Conservation (phyloP, 2,797 vertebrate genomes). For the Notoglanidium macrostoma region DNA sequence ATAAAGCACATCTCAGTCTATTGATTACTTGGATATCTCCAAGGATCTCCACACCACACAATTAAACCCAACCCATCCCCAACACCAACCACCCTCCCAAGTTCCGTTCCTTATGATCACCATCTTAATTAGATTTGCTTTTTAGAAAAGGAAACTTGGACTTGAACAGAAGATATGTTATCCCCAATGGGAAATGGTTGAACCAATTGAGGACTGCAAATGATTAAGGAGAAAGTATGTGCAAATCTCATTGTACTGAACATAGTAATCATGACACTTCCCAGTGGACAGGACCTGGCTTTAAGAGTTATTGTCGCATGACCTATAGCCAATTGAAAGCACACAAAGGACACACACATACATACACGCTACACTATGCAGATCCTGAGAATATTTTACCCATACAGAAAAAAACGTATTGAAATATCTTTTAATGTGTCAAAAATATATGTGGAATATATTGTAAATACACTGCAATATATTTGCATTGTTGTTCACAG, state of each 20-base stretch:
- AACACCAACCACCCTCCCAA: background rate
- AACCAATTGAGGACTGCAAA: background rate
- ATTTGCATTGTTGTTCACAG: too few species aligned
- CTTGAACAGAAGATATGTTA: slow-evolving; percentile 10
- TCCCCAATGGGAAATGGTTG: background rate
- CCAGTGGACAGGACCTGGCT: slow-evolving; percentile 2
- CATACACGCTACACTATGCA: background rate
- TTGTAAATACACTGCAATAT: too few species aligned
- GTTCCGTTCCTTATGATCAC: slow-evolving; percentile 8
- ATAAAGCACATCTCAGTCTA: slow-evolving; percentile 28
- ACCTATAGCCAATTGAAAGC: slow-evolving; percentile 12
- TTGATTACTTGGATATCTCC: slow-evolving; percentile 40
- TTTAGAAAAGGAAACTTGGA: slow-evolving; percentile 29
- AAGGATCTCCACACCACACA: slow-evolving; percentile 18
- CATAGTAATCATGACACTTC: background rate
- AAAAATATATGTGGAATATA: too few species aligned
- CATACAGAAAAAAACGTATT: too few species aligned
- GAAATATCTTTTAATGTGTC: too few species aligned
- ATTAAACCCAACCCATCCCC: slow-evolving; percentile 4
- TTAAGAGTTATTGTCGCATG: background rate
- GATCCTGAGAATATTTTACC: background rate
- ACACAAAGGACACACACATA: background rate
- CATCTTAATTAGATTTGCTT: slow-evolving; percentile 36
- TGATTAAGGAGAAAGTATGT: slow-evolving; percentile 18
- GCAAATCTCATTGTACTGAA: slow-evolving; percentile 17